phyloP scores from a whole-genome alignment of 2,113 vertebrate genomes.

The Condylura cristata region DNA sequence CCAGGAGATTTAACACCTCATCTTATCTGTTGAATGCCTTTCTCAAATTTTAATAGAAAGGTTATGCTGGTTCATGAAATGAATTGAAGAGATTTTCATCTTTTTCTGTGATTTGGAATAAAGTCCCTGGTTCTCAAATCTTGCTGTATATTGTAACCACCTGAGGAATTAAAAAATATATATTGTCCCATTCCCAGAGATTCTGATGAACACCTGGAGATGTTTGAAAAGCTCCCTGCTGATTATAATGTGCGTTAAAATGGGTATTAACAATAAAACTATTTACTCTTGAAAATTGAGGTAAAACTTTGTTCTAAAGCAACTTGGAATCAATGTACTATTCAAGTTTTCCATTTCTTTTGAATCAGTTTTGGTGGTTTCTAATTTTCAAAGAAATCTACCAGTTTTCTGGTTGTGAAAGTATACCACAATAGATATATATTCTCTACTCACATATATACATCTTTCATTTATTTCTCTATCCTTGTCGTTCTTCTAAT shows the following conservation, averaged over 20 bases:
- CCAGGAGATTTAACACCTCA: not conserved
- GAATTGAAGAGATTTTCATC: constrained; percentile 10
- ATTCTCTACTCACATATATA: not conserved
- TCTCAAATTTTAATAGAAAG: constrained; percentile 19
- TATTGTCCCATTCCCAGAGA: not conserved
- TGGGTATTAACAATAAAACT: constrained; percentile 33
- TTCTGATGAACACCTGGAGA: not conserved
- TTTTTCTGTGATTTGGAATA: constrained; percentile 10
- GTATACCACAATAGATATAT: not conserved
- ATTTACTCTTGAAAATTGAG: constrained; percentile 33
- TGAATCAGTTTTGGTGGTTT: constrained; percentile 15
- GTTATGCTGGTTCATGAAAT: constrained; percentile 27
- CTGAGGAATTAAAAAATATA: not conserved
- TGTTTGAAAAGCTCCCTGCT: not conserved
- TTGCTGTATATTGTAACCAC: not conserved
- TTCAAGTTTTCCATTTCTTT: constrained; percentile 35
- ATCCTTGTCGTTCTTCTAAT: constrained; percentile 2
- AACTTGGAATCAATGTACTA: not conserved
- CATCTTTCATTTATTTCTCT: not conserved
- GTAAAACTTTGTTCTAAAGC: constrained; percentile 32
- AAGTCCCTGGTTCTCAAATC: constrained; percentile 24
- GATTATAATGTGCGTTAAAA: no score
- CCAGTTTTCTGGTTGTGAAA: constrained; percentile 13
- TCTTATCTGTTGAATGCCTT: constrained; percentile 12
- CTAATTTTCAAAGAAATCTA: constrained; percentile 47